Percentiles rank a stretch among this genome's conserved stretches.
These are phyloP conservation scores for Passerina amoena DNA, from an alignment of 2,113 vertebrate species.

Conservation along the genomic window DNA sequence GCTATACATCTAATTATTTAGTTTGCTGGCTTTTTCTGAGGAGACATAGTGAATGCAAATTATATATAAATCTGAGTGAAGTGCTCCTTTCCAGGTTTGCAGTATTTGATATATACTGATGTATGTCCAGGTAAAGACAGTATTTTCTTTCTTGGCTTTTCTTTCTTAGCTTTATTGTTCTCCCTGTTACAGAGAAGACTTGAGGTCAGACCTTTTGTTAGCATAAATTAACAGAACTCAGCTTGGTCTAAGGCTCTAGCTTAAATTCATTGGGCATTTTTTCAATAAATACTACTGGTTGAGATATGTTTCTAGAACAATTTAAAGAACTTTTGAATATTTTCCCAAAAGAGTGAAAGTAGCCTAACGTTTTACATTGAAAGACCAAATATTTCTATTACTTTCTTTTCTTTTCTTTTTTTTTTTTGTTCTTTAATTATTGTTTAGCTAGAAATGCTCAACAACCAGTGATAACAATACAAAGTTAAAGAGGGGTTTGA, in stretches of 20 bases:
- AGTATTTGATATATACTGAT: background rate
- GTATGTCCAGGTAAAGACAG: background rate
- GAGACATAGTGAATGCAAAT: background rate
- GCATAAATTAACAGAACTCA: background rate
- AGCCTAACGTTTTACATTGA: background rate
- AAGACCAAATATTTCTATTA: background rate
- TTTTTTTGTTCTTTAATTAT: fast-evolving
- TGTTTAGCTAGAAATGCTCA: background rate
- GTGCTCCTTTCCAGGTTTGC: background rate
- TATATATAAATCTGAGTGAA: background rate
- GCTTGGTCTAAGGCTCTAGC: background rate
- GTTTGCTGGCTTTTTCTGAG: slow-evolving; percentile 20
- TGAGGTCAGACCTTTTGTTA: background rate
- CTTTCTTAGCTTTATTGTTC: background rate
- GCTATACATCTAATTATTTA: slow-evolving; percentile 44
- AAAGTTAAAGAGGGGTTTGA: background rate
- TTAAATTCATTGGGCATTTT: background rate
- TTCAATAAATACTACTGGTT: background rate
- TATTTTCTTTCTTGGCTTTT: background rate
- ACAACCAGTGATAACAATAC: background rate
- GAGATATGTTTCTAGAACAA: background rate
- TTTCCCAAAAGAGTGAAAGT: background rate
- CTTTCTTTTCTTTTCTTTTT: fast-evolving
- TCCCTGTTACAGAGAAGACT: background rate
- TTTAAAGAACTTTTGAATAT: background rate